Percentiles rank a stretch among this genome's conserved stretches.
Evolutionary conservation across 2,797 vertebrate species (phyloP).

Genomic region (Numenius phaeopus): DNA sequence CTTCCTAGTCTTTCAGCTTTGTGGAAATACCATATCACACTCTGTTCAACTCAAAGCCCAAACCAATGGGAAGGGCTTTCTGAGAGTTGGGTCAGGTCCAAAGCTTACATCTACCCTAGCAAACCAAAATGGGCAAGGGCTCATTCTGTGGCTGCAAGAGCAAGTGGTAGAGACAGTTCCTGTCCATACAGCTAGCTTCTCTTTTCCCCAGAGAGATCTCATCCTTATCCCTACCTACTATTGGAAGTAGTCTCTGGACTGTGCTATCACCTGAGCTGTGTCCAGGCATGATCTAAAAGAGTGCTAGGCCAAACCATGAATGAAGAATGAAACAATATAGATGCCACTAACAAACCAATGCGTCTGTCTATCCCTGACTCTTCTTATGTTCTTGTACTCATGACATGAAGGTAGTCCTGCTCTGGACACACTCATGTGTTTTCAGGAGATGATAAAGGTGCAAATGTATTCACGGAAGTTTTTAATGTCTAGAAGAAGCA

Average conservation of each 20-base stretch:
- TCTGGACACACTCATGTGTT: neutral
- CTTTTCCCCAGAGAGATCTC: neutral
- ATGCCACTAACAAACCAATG: neutral
- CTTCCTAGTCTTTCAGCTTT: neutral
- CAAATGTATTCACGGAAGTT: neutral
- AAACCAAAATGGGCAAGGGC: neutral
- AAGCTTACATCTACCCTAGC: neutral
- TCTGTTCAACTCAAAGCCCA: neutral
- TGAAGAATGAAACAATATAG: neutral
- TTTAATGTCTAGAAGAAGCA: neutral
- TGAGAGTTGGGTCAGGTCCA: neutral
- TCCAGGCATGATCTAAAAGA: neutral
- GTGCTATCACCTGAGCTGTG: neutral
- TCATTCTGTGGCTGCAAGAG: neutral
- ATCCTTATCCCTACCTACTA: neutral
- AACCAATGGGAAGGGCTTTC: neutral
- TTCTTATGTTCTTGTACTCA: neutral
- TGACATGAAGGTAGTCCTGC: neutral
- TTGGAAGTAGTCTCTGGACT: neutral
- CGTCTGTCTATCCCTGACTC: neutral
- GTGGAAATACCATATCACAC: accelerated
- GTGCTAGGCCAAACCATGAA: neutral
- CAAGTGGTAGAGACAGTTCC: neutral
- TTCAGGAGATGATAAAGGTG: neutral
- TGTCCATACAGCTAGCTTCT: neutral